Evolutionary conservation across 2,113 vertebrate species (phyloP).

Genomic region (Formicarius rufipectus): DNA sequence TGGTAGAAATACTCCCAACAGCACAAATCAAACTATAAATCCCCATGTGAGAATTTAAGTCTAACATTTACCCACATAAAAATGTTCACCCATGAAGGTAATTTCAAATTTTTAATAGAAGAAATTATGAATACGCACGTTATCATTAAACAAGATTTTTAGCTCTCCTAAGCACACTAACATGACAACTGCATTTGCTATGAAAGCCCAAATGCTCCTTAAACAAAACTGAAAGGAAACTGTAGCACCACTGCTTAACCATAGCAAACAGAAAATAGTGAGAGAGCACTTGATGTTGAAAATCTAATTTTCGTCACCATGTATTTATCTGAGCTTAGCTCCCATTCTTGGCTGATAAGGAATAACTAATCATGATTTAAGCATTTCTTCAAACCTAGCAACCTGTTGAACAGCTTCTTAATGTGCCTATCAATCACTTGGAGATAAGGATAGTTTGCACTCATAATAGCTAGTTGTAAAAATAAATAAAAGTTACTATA

Average conservation of each 20-base stretch:
- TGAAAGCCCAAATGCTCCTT: conserved; percentile 30
- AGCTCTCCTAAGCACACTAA: conserved; percentile 3
- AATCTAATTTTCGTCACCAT: conserved; percentile 65
- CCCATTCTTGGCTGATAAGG: conserved; percentile 73
- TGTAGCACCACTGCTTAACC: conserved; percentile 37
- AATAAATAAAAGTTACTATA: conserved; percentile 85
- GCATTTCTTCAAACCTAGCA: conserved; percentile 82
- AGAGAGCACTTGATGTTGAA: conserved; percentile 57
- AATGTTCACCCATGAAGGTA: neutral
- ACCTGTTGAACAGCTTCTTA: conserved; percentile 84
- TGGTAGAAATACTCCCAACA: neutral
- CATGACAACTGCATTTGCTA: conserved; percentile 2
- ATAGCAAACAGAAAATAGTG: conserved; percentile 46
- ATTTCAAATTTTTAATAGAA: neutral
- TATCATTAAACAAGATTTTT: conserved; percentile 39
- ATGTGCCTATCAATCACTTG: conserved; percentile 83
- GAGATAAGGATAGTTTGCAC: conserved; percentile 80
- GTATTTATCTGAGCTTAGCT: conserved; percentile 74
- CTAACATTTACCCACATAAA: neutral
- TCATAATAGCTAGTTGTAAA: conserved; percentile 82
- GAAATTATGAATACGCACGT: neutral
- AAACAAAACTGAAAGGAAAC: conserved; percentile 50
- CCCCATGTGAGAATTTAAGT: neutral
- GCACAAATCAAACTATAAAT: neutral
- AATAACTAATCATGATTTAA: conserved; percentile 77